Evolutionary conservation across 2,797 vertebrate species (phyloP), one percentile per base, ranked within the genome.

Genomic region (Podargus strigoides): DNA sequence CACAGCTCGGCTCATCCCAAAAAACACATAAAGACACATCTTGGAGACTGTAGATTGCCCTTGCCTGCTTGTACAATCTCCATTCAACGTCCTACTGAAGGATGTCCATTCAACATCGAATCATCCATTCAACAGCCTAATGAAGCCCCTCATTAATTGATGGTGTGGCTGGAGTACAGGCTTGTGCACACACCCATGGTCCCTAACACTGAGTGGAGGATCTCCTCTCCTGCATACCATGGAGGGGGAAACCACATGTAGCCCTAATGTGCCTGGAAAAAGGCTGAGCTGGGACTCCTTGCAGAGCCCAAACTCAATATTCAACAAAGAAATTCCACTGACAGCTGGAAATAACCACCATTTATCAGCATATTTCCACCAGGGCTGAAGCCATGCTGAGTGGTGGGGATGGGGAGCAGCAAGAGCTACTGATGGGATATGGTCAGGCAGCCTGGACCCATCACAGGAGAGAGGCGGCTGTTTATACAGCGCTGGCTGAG

Each of bases 201-300:
- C 41, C 32, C 32, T 17, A 22, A 10, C 21, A 14, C 18, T 6
- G 21, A 34, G 58, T 18, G 30, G 63, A 79, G 36, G 70, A 59
- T 34, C 52, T 69, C 50, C 22, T 68, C 26, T 53, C 41, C 44
- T 27, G 19, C 34, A 46, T 10, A 6, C 21, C 41, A 8, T 0
- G 0, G 12, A 6, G 3, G 1, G 6, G 18, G 4, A 68, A 49
- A 77, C 7, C n/a, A 32, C 0, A 0, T 12, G 10, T 7, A 41
- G n/a, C 27, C 14, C 42, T 6, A 20, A 55, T 7, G 14, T 3
- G 44, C 8, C 37, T 20, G 6, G 20, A 59, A 77, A 52, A 68
- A 3, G 32, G 1, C 28, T 3, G 0, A 44, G 4, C 3, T 37
- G 10, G 17, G 53, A 50, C 37, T 79, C 22, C 23, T 69, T 87